Evolutionary conservation across 1,140 invertebrate genomes (phyloP), one percentile per base, ranked within the genome.

Genomic region (Antheraea mylitta): DNA sequence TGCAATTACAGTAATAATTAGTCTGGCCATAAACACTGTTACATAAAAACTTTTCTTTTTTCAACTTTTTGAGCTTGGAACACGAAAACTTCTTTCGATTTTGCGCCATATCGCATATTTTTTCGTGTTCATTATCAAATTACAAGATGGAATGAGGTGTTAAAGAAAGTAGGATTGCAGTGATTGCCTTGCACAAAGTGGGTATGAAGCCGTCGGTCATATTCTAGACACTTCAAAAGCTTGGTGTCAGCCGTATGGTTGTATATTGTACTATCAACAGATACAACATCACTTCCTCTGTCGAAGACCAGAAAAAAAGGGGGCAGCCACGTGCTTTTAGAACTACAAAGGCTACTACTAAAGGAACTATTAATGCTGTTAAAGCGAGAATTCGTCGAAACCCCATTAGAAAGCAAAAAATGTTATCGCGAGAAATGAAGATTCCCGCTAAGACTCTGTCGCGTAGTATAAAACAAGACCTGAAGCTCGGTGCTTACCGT

Each of bases 401-500:
- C 60, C 62, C 61, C 16, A 58, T 58, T 63, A 63, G 68, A 19
- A 64, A 69, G 68, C 38, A 58, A 64, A 69, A 69, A 64, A 53
- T 69, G 38, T 48, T 63, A 63, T 45, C 68, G n/a, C n/a, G n/a
- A n/a, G n/a, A n/a, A n/a, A n/a, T n/a, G n/a, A n/a, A n/a, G n/a
- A n/a, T n/a, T n/a, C n/a, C n/a, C n/a, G n/a, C n/a, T n/a, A n/a
- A n/a, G n/a, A n/a, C n/a, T n/a, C n/a, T n/a, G n/a, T n/a, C 30
- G 53, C 62, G 53, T 60, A 45, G 59, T 19, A 59, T 65, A 48
- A 69, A 60, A 65, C 45, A 64, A 64, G 30, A 69, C 62, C 62
- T 69, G 36, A 69, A 58, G 36, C 63, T 69, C n/a, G 36, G 63
- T 65, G 68, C 62, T 65, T 65, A 65, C 59, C 62, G 63, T 59